Conservation (phyloP, 2,113 vertebrate genomes). For the Poeciliopsis turrubarensis region DNA sequence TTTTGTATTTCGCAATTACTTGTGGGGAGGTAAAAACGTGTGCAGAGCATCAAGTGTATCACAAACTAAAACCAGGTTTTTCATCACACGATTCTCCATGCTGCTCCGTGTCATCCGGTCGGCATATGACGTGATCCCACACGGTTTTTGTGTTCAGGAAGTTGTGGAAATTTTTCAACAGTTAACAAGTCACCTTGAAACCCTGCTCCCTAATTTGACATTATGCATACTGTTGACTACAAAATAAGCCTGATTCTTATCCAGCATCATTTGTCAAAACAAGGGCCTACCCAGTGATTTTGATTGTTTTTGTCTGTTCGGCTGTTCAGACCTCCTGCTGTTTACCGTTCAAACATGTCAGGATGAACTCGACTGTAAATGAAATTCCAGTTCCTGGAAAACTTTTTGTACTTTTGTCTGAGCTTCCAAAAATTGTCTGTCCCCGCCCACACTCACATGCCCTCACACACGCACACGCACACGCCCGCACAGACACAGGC, state of each 20-base stretch:
- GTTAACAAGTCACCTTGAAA: not conserved
- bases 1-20: too few species aligned
- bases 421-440: conserved; percentile 11
- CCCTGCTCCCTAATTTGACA: not conserved
- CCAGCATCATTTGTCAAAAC: too few species aligned
- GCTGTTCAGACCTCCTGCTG: not conserved
- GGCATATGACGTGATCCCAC: too few species aligned
- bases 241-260: not conserved
- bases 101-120: too few species aligned
- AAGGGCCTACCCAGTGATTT: not conserved
- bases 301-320: not conserved
- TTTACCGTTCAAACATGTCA: not conserved
- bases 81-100: too few species aligned
- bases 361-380: not conserved
- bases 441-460: conserved; percentile 12
- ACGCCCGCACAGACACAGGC: too few species aligned
- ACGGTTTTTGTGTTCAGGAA: too few species aligned
- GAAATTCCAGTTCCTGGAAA: not conserved
- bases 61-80: too few species aligned
- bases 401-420: conserved; percentile 19
- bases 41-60: too few species aligned
- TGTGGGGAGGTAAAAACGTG: too few species aligned
- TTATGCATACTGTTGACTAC: not conserved
- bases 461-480: not conserved
- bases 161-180: too few species aligned